These are phyloP conservation scores for Helogale parvula DNA, from an alignment of 2,113 vertebrate genomes.

Conservation along the genomic window DNA sequence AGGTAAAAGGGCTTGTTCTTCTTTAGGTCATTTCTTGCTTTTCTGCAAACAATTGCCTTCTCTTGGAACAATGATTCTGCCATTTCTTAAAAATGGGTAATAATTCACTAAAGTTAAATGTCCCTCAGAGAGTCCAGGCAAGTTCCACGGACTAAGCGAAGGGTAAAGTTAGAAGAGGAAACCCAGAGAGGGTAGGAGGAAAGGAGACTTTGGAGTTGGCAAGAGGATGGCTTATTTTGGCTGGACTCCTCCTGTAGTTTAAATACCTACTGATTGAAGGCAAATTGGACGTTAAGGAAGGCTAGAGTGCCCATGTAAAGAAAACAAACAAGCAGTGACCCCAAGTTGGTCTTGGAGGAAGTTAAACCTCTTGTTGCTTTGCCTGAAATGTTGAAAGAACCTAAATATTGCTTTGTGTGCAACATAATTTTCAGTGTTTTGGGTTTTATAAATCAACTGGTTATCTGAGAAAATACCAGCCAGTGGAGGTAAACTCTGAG, in stretches of 20 bases:
- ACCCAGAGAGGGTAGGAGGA: conserved; percentile 34
- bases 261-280: conserved; percentile 65
- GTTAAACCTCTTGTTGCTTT: conserved; percentile 41
- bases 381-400: conserved; percentile 44
- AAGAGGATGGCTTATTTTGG: conserved; percentile 59
- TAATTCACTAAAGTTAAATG: conserved; percentile 1
- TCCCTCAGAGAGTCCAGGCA: not conserved
- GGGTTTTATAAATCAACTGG: conserved; percentile 43
- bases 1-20: not conserved
- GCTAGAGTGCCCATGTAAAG: conserved; percentile 35
- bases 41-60: not conserved
- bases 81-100: conserved; percentile 33
- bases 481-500: not conserved
- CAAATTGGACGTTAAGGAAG: conserved; percentile 64
- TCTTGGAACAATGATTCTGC: not conserved
- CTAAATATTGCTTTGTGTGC: conserved; percentile 32
- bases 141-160: not conserved
- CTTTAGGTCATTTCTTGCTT: not conserved
- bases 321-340: conserved; percentile 64
- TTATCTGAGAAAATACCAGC: conserved; percentile 31
- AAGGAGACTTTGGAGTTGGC: conserved; percentile 12
- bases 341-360: conserved; percentile 18
- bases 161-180: conserved; percentile 56
- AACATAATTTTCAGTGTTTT: conserved; percentile 40
- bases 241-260: conserved; percentile 43